Percentiles rank a stretch among this genome's conserved stretches.
phyloP scores from a whole-genome alignment of 2,888 invertebrate species.

The Callyntrura guangdongensis region DNA sequence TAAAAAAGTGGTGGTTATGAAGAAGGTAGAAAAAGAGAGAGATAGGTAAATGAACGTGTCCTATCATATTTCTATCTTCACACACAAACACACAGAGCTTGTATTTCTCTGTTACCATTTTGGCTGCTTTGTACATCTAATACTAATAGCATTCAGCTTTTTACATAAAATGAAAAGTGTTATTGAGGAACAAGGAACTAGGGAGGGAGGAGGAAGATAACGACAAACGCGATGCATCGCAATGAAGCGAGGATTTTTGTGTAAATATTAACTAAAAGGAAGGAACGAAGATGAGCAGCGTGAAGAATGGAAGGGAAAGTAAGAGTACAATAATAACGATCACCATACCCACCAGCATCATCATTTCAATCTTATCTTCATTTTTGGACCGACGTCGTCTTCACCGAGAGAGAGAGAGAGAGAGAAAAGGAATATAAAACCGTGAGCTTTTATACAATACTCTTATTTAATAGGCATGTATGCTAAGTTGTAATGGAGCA shows the following conservation, averaged over 20 bases:
- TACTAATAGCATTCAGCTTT: too few species aligned
- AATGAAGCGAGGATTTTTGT: background rate
- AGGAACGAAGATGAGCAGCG: background rate
- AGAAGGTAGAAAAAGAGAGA: background rate
- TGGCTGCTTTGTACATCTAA: too few species aligned
- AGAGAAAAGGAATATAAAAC: background rate
- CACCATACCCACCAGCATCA: background rate
- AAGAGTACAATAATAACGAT: background rate
- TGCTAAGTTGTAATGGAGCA: conserved; percentile 16
- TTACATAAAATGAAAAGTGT: background rate
- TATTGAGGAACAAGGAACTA: background rate
- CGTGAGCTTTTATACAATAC: too few species aligned
- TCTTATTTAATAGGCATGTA: background rate
- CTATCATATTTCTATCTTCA: too few species aligned
- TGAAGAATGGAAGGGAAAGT: background rate
- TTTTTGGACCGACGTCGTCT: background rate
- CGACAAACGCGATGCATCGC: too few species aligned
- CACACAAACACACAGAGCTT: too few species aligned
- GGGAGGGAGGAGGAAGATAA: background rate
- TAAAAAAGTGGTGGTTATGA: conserved; percentile 24
- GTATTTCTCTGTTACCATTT: background rate
- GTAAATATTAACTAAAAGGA: conserved; percentile 26
- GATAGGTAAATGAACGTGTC: background rate
- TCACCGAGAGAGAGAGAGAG: background rate
- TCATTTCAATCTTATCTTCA: background rate